Percentiles rank a stretch among this genome's conserved stretches.
phyloP scores from a whole-genome alignment of 1,140 invertebrate species.

The Trissolcus basalis region DNA sequence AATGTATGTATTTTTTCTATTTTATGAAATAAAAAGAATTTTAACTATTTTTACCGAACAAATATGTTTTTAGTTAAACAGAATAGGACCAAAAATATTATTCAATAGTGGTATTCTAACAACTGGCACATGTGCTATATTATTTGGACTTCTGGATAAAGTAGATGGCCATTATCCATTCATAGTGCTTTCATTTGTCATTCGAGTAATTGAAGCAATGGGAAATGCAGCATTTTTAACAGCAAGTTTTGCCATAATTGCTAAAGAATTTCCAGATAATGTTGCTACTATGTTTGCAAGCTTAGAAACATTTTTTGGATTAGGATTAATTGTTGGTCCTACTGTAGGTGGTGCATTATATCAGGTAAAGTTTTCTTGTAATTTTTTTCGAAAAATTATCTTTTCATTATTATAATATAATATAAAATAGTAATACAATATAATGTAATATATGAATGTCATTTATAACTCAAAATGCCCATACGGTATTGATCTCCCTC shows the following conservation, averaged over 20 bases:
- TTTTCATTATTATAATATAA: no score
- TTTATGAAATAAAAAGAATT: no score
- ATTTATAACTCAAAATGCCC: no score
- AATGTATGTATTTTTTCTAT: constrained; percentile 78
- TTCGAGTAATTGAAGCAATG: constrained; percentile 92
- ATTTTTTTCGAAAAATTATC: background rate
- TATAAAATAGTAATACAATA: no score
- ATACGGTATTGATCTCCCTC: no score
- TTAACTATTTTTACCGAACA: no score
- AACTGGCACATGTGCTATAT: constrained; percentile 87
- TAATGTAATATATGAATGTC: no score
- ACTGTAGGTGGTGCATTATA: constrained; percentile 89
- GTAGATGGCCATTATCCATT: constrained; percentile 88
- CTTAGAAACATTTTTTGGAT: constrained; percentile 92
- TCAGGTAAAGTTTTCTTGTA: constrained; percentile 71
- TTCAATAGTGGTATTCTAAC: constrained; percentile 92
- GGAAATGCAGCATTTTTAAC: constrained; percentile 95
- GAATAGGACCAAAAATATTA: constrained; percentile 88
- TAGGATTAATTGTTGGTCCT: constrained; percentile 91
- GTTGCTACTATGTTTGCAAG: constrained; percentile 93
- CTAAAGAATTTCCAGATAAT: constrained; percentile 93
- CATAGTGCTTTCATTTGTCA: constrained; percentile 89
- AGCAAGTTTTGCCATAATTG: constrained; percentile 93
- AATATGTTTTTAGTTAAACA: constrained; percentile 79
- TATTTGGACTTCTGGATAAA: constrained; percentile 90